Base-by-base conservation (phyloP, 2,113 vertebrate species). In the Corythoichthys haematopterus region DNA sequence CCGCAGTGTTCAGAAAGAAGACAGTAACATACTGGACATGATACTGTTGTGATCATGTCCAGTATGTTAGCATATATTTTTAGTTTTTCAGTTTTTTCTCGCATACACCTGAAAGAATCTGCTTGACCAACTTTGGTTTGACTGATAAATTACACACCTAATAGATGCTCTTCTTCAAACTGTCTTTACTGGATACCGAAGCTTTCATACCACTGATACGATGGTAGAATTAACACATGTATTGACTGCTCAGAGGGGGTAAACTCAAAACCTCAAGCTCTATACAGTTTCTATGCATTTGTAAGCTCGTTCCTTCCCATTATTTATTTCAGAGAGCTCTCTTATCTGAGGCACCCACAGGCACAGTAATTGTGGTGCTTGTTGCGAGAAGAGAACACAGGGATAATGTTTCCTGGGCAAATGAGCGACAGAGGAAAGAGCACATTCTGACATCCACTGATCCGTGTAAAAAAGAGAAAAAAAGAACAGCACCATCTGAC, bases 351-450 rank as follows among this genome's bases (percentile, higher is more conserved):
- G 50, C 59, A 71, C 72, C 83, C 62, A 61, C 50, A 58, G 82
- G 77, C 33, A 33, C 69, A 71, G 75, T 83, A 75, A 82, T 75
- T 75, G 60, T 52, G 12, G 61, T 6, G 79, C 75, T 80, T 68
- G 75, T 80, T 70, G 65, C 67, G 68, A 68, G 71, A 43, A 50
- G 45, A 65, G 59, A 69, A 65, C 59, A 76, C 64, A 51, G 73
- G 76, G 78, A 83, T 80, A 76, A 80, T 78, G 69, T 83, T 79
- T 84, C 70, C 78, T 47, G 66, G 69, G 64, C 13, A 80, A 85
- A 81, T 74, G 75, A 78, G 70, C 59, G 61, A 52, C 69, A 75
- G 70, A 63, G 69, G 37, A 65, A 62, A 62, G 70, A 51, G 64
- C 64, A 48, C 62, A 13, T 60, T 67, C 20, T 74, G 76, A 79